phyloP scores from a whole-genome alignment of 2,113 vertebrate species.

The Neogale vison region DNA sequence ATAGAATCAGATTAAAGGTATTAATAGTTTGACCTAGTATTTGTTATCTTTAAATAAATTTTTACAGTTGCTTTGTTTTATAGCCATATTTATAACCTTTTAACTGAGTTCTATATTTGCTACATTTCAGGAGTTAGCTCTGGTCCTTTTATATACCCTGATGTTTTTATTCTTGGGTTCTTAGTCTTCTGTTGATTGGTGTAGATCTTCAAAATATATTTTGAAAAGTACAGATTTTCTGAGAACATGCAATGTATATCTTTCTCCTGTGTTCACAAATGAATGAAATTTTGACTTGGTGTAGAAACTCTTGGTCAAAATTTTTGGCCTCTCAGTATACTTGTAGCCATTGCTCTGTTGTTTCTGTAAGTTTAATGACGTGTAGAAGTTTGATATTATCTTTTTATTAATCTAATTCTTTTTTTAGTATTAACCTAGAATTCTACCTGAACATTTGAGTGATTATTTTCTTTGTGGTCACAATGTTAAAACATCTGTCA shows the following conservation, averaged over 20 bases:
- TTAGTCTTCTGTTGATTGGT: neutral
- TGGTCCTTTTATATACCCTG: neutral
- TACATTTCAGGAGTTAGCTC: neutral
- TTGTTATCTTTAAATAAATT: neutral
- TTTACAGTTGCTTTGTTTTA: neutral
- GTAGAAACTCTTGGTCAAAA: neutral
- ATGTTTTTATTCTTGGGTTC: neutral
- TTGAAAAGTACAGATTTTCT: neutral
- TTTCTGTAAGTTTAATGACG: neutral
- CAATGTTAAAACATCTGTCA: neutral
- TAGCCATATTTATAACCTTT: neutral
- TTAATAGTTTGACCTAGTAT: neutral
- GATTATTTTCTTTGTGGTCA: neutral
- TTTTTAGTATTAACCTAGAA: neutral
- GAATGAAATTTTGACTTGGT: neutral
- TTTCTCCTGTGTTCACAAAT: neutral
- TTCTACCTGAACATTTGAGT: neutral
- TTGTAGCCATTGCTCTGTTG: neutral
- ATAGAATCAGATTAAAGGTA: neutral
- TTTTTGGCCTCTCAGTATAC: neutral
- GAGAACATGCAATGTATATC: neutral
- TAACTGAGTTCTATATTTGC: neutral
- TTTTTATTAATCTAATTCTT: neutral
- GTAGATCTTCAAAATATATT: neutral
- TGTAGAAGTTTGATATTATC: neutral